Percentiles rank a stretch among this genome's conserved stretches.
These are phyloP conservation scores for Spea multiplicata DNA, from an alignment of 2,113 vertebrate genomes.

Conservation along the genomic window DNA sequence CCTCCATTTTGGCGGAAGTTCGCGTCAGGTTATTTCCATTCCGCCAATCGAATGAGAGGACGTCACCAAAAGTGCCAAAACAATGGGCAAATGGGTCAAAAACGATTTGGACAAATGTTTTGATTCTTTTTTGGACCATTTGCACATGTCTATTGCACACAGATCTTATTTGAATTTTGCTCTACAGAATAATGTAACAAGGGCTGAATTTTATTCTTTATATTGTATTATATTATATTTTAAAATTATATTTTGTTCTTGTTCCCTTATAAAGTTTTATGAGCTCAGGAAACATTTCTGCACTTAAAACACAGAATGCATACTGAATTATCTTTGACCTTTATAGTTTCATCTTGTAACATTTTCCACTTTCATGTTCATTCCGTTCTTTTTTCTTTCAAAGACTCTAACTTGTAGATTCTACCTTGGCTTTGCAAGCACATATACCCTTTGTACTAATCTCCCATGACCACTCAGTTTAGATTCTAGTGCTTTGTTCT, in stretches of 20 bases:
- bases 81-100: too few relatives aligned
- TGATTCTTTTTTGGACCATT: too few relatives aligned
- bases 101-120: too few relatives aligned
- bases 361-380: constrained; percentile 36
- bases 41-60: too few relatives aligned
- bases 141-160: too few relatives aligned
- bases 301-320: constrained; percentile 21
- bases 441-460: constrained; percentile 35
- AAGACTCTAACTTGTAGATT: constrained; percentile 33
- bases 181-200: background rate
- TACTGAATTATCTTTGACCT: constrained; percentile 38
- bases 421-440: constrained; percentile 35
- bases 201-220: too few relatives aligned
- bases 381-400: constrained; percentile 24
- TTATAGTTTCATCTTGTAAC: constrained; percentile 39
- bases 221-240: too few relatives aligned
- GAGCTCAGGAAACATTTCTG: constrained; percentile 4
- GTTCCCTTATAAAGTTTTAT: constrained; percentile 7
- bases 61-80: too few relatives aligned
- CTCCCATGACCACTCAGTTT: constrained; percentile 43
- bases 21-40: too few relatives aligned
- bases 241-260: background rate
- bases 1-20: too few relatives aligned
- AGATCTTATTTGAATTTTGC: background rate
- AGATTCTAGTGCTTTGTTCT: constrained; percentile 31